Evolutionary conservation across 2,888 invertebrate genomes (phyloP).

Genomic region (Mimas tiliae): DNA sequence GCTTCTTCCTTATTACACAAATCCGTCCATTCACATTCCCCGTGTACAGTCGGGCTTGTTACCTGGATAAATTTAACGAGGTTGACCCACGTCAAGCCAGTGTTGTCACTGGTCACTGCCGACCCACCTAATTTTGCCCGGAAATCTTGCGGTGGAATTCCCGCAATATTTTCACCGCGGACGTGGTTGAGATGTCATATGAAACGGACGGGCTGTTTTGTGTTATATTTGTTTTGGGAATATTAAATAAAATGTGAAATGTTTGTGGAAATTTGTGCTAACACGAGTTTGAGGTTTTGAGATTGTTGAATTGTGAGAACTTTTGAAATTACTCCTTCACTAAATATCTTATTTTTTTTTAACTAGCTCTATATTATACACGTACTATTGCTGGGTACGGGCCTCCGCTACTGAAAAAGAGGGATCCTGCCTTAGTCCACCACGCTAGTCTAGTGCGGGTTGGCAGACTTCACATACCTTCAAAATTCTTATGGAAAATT

Average conservation of each 20-base stretch:
- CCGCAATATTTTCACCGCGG: conserved; percentile 38
- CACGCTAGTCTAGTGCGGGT: too few relatives aligned
- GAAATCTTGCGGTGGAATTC: conserved; percentile 52
- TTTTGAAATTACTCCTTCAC: not conserved
- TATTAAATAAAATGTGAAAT: not conserved
- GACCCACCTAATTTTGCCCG: conserved; percentile 53
- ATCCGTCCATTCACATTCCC: conserved; percentile 38
- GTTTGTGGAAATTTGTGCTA: not conserved
- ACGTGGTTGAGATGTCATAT: conserved; percentile 31
- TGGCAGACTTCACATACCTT: too few relatives aligned
- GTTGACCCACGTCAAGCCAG: conserved; percentile 63
- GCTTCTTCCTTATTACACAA: conserved; percentile 42
- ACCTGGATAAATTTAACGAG: conserved; percentile 63
- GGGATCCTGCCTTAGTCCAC: too few relatives aligned
- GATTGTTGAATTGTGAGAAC: not conserved
- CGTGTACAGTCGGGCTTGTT: conserved; percentile 35
- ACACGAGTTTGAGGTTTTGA: not conserved
- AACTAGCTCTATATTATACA: too few relatives aligned
- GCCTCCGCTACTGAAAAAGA: too few relatives aligned
- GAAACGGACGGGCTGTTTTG: not conserved
- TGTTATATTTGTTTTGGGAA: conserved; percentile 8
- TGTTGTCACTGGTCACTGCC: conserved; percentile 48
- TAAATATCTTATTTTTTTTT: too few relatives aligned
- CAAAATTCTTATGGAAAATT: too few relatives aligned
- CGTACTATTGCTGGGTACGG: too few relatives aligned